Base-by-base conservation (phyloP, 2,888 invertebrate species). In the Caenorhabditis parvicauda region DNA sequence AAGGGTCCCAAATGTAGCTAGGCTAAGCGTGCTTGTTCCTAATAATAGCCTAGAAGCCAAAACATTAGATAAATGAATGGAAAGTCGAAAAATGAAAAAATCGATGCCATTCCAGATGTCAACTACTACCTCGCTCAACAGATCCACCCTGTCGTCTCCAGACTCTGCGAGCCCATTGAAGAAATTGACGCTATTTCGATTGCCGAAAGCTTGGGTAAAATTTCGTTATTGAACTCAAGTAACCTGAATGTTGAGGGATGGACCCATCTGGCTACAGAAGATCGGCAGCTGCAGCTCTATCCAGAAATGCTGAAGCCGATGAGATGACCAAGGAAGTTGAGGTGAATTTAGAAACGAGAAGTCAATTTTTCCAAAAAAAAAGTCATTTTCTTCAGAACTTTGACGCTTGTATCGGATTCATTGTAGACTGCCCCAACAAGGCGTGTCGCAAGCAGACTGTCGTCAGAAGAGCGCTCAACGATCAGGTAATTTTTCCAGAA, bases 161-260 rank as follows among this genome's bases (percentile, higher is more conserved):
- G 98, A 69, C 88, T 99, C 80, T 92, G 92, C 81, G 93, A 93
- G 67, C 95, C 95, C 0, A 90, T 99, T 42, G 92, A 93, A 67
- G 93, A 92, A 12, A 90, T 91, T 66, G 94, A 95, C 83, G 87
- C 90, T 2, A 89, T 89, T 48, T 87, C 90, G 64, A 88, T 99
- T 61, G 96, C 96, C 0, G 88, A 90, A 77, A 89, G 89, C 81
- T 86, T 98, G 55, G 95, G 94, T 54, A 19, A 41, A n/a, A n/a
- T 41, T 41, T 9, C 41, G 14, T n/a, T 41, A n/a, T 19, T n/a
- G 9, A 9, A n/a, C 24, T 25, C 47, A 55, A 6, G 1, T 17
- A 14, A 24, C 7, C 9, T 44, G 14, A 7, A 3, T 3, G n/a
- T 28, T 44, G 12, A 53, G 66, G 68, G 17, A 29, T 76, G 39